These are phyloP conservation scores for Promerops cafer DNA, from an alignment of 2,113 vertebrate genomes.

Conservation along the genomic window DNA sequence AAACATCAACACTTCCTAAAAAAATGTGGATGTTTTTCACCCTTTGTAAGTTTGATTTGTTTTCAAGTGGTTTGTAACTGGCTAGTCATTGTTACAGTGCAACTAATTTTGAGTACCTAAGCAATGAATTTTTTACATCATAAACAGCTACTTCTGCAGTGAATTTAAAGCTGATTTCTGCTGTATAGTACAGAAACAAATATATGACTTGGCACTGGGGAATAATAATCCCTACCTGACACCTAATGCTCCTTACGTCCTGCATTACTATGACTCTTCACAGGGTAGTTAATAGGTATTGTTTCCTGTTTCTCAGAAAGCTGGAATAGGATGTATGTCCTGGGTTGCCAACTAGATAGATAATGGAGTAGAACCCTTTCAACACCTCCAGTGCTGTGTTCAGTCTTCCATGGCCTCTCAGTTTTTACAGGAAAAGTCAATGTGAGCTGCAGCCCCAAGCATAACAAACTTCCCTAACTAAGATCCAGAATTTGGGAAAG, in stretches of 20 bases:
- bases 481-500: background rate
- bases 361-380: background rate
- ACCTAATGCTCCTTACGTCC: background rate
- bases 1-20: background rate
- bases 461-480: background rate
- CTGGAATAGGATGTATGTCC: background rate
- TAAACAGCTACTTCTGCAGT: background rate
- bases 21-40: background rate
- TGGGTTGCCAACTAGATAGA: background rate
- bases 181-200: background rate
- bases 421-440: background rate
- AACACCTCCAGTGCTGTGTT: rapidly evolving
- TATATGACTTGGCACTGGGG: background rate
- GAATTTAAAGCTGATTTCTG: background rate
- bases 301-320: background rate
- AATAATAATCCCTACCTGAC: background rate
- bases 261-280: background rate
- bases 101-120: background rate
- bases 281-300: background rate
- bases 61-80: background rate
- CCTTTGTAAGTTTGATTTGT: background rate
- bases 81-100: rapidly evolving
- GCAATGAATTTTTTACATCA: background rate
- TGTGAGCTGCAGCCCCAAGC: background rate
- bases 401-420: background rate